Evolutionary conservation across 2,888 invertebrate species (phyloP), one percentile per base, ranked within the genome.

Genomic region (Erebia ligea): DNA sequence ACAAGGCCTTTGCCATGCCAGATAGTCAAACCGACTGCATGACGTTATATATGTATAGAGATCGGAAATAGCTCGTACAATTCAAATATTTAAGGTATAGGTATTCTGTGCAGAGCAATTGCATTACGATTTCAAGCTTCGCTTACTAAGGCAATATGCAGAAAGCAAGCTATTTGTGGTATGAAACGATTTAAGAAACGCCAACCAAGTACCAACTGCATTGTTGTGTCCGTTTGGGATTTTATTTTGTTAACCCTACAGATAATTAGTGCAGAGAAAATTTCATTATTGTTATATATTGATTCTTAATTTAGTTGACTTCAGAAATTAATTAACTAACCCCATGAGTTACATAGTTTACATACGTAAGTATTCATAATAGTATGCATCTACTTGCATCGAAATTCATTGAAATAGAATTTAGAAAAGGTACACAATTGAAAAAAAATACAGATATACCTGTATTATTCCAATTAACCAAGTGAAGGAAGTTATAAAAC

Each of bases 131-230:
- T 70, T 70, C 56, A 61, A 67, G 67, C 63, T 71, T 69, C 68
- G 62, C 67, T 71, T 73, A 73, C 71, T 69, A 69, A 67, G 48
- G 67, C 64, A 73, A 64, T 69, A 69, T 72, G 48, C 68, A 73
- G 57, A 74, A 69, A 70, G 65, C 69, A 69, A 64, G 58, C 65
- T 69, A 72, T 74, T 73, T 71, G 69, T 64, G 57, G 69, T 67
- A 69, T 59, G 67, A 68, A 68, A 68, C 54, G 67, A 57, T 69
- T 65, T 69, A 73, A 71, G 67, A 75, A 72, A 69, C 59, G 56
- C 61, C 62, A 59, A 67, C 64, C 57, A 52, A 67, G 48, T 67
- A 67, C 64, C 57, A 57, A 67, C 54, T 67, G 63, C 48, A 61
- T 34, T 21, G 48, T 61, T 63, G 57, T 58, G 59, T 58, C 25